Base-by-base conservation (phyloP, 2,888 invertebrate species). In the Endomychus coccineus region DNA sequence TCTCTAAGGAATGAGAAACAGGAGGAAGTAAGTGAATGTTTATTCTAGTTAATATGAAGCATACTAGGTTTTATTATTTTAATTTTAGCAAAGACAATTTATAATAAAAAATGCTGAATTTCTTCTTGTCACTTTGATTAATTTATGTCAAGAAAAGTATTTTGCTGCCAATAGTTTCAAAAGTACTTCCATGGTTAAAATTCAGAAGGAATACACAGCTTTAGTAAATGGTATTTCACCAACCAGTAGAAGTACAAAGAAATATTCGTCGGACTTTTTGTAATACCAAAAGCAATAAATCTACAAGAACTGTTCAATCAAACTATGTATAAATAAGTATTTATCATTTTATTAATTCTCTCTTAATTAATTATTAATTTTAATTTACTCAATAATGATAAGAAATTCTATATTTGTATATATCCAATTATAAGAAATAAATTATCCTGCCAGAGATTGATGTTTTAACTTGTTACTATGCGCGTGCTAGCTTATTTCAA, bases 21-120 rank as follows among this genome's bases (percentile, higher is more conserved):
- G 42, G 60, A 64, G 35, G 75, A 79, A 62, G 77, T 73, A 60
- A 54, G 51, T 39, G 7, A 36, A 32, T 10, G n/a, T 10, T 16
- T 14, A 31, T 11, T 9, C 7, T 28, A 19, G 15, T 9, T 17
- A 17, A 24, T 28, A 6, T 23, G 13, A 12, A 12, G 10, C 5
- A 38, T 28, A 39, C 22, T 27, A 27, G 24, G 13, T 34, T 34
- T 12, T 24, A 29, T 38, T 16, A 37, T 25, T 34, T 49, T 43
- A 47, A 33, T 59, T 62, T 34, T 40, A 64, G 58, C 59, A 63
- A 50, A 50, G 61, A 34, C 51, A 67, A 43, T 69, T 78, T 51
- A 69, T 77, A 50, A 69, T 72, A 57, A 79, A 78, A 66, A 83
- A 83, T 69, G 77, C 73, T 46, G 77, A 74, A 61, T 89, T 80